These are phyloP conservation scores for Synergus japonicus DNA, from an alignment of 2,888 invertebrate genomes.

Conservation along the genomic window DNA sequence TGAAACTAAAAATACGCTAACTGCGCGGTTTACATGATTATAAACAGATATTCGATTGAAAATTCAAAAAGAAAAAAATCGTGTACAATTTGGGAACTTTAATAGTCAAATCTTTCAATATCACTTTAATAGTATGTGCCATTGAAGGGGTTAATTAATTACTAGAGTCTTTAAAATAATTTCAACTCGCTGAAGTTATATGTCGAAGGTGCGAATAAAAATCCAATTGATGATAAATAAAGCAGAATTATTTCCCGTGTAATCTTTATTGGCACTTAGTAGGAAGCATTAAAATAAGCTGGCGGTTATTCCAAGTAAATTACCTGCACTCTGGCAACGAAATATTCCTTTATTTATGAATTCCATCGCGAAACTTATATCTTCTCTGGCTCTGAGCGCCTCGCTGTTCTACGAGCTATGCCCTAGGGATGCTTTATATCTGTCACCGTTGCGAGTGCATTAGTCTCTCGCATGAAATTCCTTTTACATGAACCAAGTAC, in stretches of 20 bases:
- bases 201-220: not conserved
- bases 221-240: not conserved
- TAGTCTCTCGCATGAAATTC: conserved; percentile 42
- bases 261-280: conserved; percentile 53
- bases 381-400: conserved; percentile 44
- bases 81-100: too few species aligned
- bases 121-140: too few species aligned
- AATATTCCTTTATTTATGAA: conserved; percentile 55
- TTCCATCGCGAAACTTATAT: conserved; percentile 56
- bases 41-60: too few species aligned
- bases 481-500: conserved; percentile 4
- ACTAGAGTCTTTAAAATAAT: not conserved
- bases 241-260: conserved; percentile 11
- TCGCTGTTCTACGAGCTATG: conserved; percentile 33
- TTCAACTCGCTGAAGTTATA: not conserved
- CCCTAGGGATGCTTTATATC: conserved; percentile 56
- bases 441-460: conserved; percentile 48
- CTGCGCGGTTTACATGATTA: too few species aligned
- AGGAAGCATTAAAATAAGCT: conserved; percentile 51
- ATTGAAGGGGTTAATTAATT: too few species aligned
- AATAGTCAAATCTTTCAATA: too few species aligned
- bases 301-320: conserved; percentile 45
- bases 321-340: conserved; percentile 42
- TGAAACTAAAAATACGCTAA: too few species aligned
- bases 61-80: too few species aligned